Percentiles rank a stretch among this genome's conserved stretches.
Conservation (phyloP, 2,888 invertebrate genomes). For the Monoplex corrugatus region DNA sequence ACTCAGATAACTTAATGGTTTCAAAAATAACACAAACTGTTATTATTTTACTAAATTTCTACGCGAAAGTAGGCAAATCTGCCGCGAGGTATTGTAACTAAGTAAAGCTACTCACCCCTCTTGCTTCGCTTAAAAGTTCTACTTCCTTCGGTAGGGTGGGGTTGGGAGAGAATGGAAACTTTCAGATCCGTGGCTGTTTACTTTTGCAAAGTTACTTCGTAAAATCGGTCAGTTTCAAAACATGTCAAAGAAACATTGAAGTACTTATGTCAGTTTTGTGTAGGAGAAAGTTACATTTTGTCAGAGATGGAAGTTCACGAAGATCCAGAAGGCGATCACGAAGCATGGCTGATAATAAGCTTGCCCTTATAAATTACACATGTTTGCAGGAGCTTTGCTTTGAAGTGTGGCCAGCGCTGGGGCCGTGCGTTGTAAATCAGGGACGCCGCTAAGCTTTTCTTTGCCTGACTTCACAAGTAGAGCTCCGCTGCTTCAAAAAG, state of each 20-base stretch:
- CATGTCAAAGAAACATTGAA: constrained; percentile 43
- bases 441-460: constrained; percentile 53
- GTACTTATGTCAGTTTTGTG: not conserved
- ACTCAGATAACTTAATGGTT: too few relatives aligned
- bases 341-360: constrained; percentile 64
- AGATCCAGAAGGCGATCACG: constrained; percentile 38
- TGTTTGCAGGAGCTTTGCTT: constrained; percentile 69
- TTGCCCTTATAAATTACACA: constrained; percentile 73
- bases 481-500: constrained; percentile 39
- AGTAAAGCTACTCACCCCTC: too few relatives aligned
- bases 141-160: constrained; percentile 70
- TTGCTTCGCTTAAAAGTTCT: not conserved
- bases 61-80: too few relatives aligned
- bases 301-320: not conserved
- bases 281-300: not conserved
- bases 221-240: not conserved
- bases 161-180: constrained; percentile 72
- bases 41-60: too few relatives aligned
- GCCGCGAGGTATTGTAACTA: too few relatives aligned
- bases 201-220: constrained; percentile 45
- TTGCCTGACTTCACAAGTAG: constrained; percentile 43
- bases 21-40: too few relatives aligned
- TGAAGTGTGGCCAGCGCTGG: constrained; percentile 70
- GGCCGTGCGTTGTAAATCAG: constrained; percentile 65
- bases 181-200: constrained; percentile 63